Base-by-base conservation (phyloP, 2,797 vertebrate genomes). In the Spinus olivaceus region DNA sequence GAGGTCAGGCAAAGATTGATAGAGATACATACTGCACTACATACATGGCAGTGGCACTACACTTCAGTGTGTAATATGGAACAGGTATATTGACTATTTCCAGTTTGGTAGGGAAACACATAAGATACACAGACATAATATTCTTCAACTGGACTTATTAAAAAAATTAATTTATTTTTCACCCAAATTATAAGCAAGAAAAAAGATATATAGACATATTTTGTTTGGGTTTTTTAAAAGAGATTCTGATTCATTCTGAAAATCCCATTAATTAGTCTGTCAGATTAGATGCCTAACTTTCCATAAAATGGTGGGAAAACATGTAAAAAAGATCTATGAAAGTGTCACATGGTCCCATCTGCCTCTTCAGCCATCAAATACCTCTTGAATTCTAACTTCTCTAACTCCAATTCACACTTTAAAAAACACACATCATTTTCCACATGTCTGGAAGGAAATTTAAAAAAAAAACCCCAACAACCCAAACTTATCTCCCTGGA, bases 1-100 rank as follows among this genome's bases (percentile, higher is more conserved):
- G 82, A 96, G 88, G 90, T 86, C 65, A 78, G 64, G 39, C 67
- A 86, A 80, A 81, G 87, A 74, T 4, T 78, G 73, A 92, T 81
- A 78, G 42, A 89, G 51, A 87, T 73, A 71, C 5, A 47, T 12
- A 32, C 37, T 39, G 72, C 10, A 33, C 25, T 64, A 56, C 27
- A 27, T 28, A 51, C 25, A n/a, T 2, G 15, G 25, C 65, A 54
- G 13, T 12, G 25, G 54, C 27, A 35, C 35, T 51, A 0, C 8
- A 56, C 9, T 42, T 90, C 49, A 14, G 3, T 17, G 25, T n/a
- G 5, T 30, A 74, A 50, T 22, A 35, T 5, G 8, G 35, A 65
- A 49, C 42, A 70, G 44, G 9, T 9, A 39, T 8, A 69, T 1
- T 27, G 47, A 71, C n/a, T 53, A 56, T 32, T 86, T 61, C 21